Base-by-base conservation (phyloP, 2,888 invertebrate species). In the Drosophila maculinotata region DNA sequence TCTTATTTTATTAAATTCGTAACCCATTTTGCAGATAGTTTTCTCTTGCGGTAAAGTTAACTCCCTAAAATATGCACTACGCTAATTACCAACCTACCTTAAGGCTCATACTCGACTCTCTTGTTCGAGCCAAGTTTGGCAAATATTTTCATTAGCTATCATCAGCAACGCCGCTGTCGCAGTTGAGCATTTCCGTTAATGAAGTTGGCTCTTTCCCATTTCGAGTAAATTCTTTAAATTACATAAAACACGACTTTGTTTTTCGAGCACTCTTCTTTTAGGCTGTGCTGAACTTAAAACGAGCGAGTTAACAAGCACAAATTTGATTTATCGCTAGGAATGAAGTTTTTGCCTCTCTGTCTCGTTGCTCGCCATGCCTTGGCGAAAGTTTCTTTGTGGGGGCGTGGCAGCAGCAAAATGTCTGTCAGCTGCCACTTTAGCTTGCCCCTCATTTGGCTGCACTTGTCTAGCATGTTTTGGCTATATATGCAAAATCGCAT, bases 221-320 rank as follows among this genome's bases (percentile, higher is more conserved):
- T n/a, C 26, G 9, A 31, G 54, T 23, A 80, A 84, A 72, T 72
- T 33, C 83, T 26, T 63, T 58, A 68, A 81, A 69, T 68, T 60
- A 60, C 62, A 65, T 66, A 45, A 57, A 75, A 86, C 73, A 65
- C 35, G 44, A 51, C 25, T 15, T 7, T 28, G 15, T 1, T 15
- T 36, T 36, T 26, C 14, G 39, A 6, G 5, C 9, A 14, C 20
- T 26, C 35, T 41, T 30, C 45, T 20, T 47, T 52, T 30, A 17
- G 35, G 8, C 44, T 3, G 38, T 48, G 44, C 62, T 70, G 69
- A 81, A 87, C 69, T 87, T 75, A 67, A n/a, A 84, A 44, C 69
- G 75, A 66, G 72, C 75, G 81, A 80, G 81, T 80, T 82, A 82
- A 87, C 85, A 75, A 75, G 87, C 81, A 48, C 68, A 68, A 82